Percentiles rank a stretch among this genome's conserved stretches.
phyloP scores from a whole-genome alignment of 2,888 invertebrate genomes.

The Trissolcus brochymenae region DNA sequence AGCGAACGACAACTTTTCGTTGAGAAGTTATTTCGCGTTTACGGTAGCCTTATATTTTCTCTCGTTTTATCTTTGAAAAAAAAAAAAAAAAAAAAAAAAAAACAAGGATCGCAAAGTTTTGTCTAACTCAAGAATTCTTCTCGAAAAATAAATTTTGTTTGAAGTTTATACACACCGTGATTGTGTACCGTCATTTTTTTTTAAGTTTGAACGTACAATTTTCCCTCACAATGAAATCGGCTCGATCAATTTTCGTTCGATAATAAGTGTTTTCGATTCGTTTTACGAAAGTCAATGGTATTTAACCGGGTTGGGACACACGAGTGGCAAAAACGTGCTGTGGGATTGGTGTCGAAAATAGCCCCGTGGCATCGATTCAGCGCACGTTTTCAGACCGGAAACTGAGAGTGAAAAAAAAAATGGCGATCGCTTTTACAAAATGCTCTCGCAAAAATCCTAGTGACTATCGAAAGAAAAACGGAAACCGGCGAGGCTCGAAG shows the following conservation, averaged over 20 bases:
- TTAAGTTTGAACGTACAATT: not conserved
- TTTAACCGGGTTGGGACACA: slow-evolving; percentile 20
- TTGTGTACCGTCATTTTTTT: not conserved
- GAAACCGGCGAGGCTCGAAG: slow-evolving; percentile 58
- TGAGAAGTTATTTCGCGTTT: no score
- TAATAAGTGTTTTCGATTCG: slow-evolving; percentile 6
- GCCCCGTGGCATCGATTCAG: slow-evolving; percentile 41
- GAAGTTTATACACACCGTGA: not conserved
- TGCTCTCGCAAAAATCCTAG: slow-evolving; percentile 42
- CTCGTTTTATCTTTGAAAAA: no score
- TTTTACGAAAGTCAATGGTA: slow-evolving; percentile 3
- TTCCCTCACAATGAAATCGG: no score
- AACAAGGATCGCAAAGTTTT: no score
- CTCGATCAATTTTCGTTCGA: no score
- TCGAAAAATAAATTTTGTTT: not conserved
- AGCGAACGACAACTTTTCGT: slow-evolving; percentile 1
- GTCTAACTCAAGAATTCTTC: not conserved
- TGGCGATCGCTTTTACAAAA: slow-evolving; percentile 52
- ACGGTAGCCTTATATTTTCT: no score
- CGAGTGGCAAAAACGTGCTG: slow-evolving; percentile 27
- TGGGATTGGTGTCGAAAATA: slow-evolving; percentile 27
- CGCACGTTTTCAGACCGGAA: slow-evolving; percentile 46
- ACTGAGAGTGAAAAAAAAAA: slow-evolving; percentile 55
- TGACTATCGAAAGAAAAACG: slow-evolving; percentile 56
- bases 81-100: no score